These are phyloP conservation scores for Calidris pugnax DNA, from an alignment of 2,113 vertebrate genomes.

Conservation along the genomic window DNA sequence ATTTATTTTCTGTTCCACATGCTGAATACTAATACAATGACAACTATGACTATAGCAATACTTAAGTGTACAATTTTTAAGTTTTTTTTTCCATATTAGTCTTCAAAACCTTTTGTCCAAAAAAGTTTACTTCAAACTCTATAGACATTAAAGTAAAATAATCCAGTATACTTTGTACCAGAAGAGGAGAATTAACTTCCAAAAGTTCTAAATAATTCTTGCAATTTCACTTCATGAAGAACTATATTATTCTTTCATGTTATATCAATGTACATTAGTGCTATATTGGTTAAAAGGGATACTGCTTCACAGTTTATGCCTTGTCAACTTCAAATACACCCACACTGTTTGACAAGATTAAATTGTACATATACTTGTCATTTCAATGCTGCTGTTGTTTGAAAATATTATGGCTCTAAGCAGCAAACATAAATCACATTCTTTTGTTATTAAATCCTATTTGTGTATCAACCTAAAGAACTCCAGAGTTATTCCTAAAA, in stretches of 20 bases:
- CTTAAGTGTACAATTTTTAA: background rate
- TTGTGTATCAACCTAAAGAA: background rate
- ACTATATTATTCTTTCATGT: background rate
- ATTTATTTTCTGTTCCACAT: background rate
- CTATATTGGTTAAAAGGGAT: constrained; percentile 1
- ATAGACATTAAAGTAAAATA: background rate
- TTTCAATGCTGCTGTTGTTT: background rate
- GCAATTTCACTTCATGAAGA: background rate
- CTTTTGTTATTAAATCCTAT: background rate
- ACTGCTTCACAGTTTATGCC: constrained; percentile 8
- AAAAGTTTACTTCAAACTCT: background rate
- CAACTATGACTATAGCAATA: background rate
- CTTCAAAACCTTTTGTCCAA: background rate
- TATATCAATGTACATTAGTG: background rate
- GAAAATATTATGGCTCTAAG: background rate
- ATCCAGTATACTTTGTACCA: background rate
- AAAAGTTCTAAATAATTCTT: background rate
- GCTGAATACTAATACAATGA: background rate
- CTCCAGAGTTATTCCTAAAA: background rate
- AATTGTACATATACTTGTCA: constrained; percentile 3
- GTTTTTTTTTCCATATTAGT: background rate
- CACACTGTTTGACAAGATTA: background rate
- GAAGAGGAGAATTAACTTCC: background rate
- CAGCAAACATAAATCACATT: background rate
- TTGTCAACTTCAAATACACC: background rate